Conservation (phyloP, 2,888 invertebrate species). For the Drosophila mayaguana region DNA sequence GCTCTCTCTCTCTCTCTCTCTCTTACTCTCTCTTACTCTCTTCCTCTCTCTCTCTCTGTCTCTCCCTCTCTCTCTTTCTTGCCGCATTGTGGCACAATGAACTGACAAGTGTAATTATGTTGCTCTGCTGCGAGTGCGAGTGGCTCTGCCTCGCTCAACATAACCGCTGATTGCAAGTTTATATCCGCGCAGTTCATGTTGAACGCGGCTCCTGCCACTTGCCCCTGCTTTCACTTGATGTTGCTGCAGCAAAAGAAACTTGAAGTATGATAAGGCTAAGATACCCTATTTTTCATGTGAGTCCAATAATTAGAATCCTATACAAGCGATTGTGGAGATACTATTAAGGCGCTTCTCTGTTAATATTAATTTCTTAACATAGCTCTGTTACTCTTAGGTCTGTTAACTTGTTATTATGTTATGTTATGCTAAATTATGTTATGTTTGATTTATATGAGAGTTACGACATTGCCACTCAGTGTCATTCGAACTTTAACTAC, state of each 20-base stretch:
- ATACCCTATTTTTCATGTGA: slow-evolving; percentile 27
- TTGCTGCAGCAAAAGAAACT: slow-evolving; percentile 10
- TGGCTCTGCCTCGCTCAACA: slow-evolving; percentile 51
- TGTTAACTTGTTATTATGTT: background rate
- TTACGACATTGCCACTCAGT: too few species aligned
- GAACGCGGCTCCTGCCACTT: slow-evolving; percentile 30
- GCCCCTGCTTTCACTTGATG: slow-evolving; percentile 9
- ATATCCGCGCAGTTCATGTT: slow-evolving; percentile 63
- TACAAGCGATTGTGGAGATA: background rate
- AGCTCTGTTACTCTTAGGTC: background rate
- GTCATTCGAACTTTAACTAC: background rate
- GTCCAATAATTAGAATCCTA: background rate
- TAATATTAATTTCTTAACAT: background rate
- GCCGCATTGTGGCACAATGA: slow-evolving; percentile 75
- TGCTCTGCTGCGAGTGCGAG: slow-evolving; percentile 53
- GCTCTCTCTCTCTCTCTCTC: background rate
- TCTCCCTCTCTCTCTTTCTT: slow-evolving; percentile 22
- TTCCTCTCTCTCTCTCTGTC: slow-evolving; percentile 10
- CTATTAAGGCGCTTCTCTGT: accelerated
- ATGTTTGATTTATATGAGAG: too few species aligned
- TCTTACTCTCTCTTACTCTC: background rate
- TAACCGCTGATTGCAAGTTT: slow-evolving; percentile 76
- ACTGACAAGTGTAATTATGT: slow-evolving; percentile 80
- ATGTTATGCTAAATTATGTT: background rate
- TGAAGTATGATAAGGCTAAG: background rate